Base-by-base conservation (phyloP, 2,113 vertebrate genomes). In the Okapia johnstoni region DNA sequence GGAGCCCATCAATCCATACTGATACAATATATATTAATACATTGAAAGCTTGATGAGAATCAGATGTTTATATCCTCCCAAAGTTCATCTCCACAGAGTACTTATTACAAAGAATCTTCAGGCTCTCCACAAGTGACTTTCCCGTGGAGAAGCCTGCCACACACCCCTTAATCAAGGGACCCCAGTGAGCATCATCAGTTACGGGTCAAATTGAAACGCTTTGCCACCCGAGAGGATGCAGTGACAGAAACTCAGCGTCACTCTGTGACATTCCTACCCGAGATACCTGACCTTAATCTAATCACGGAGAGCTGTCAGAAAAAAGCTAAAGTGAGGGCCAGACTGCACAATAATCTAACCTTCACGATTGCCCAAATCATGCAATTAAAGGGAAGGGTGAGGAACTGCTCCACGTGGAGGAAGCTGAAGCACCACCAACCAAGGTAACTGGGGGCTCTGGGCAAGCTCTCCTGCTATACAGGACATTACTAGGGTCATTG, bases 171-270 rank as follows among this genome's bases (percentile, higher is more conserved):
- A 30, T 4, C 52, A 60, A 46, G 73, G 36, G 60, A 48, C n/a
- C 36, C 28, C 43, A 12, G 54, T 2, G 48, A 36, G 11, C 17
- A 12, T 21, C 17, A 4, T 63, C 19, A 6, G 11, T 33, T 2
- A 4, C 1, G 2, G 21, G 33, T 36, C 61, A 43, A 3, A 40
- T 0, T 12, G 52, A 60, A 76, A 43, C 2, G 77, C 58, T 33
- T 36, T 0, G 0, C 33, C 55, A 2, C 21, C 28, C 17, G 23
- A 30, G 6, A 36, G 36, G 46, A 55, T 0, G 13, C 2, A 5
- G 4, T 3, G 16, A 70, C 50, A 61, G 30, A 55, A 66, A 33
- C n/a, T 28, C 25, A n/a, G 87, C 5, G 9, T 77, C 30, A 0
- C 70, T 55, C 30, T 36, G 52, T 4, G 9, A 48, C 10, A 6